These are phyloP conservation scores for Trachymyrmex septentrionalis DNA, from an alignment of 1,140 invertebrate species.

Conservation along the genomic window DNA sequence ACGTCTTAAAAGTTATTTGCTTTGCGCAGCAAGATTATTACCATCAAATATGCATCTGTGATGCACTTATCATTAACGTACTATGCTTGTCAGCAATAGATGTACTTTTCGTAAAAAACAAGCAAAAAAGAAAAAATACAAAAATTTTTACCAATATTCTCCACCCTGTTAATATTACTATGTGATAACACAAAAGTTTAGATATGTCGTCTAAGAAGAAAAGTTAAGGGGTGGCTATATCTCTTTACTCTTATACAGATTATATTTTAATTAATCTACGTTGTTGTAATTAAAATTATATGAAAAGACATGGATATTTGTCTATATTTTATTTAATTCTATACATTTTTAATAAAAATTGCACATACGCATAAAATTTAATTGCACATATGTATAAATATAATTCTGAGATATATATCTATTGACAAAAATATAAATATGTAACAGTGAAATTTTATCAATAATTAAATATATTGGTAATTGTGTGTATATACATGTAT, in stretches of 20 bases:
- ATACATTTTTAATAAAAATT: constrained; percentile 74
- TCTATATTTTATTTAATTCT: constrained; percentile 80
- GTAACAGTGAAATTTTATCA: not conserved
- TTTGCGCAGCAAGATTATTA: constrained; percentile 61
- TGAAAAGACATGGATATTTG: constrained; percentile 72
- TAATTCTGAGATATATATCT: constrained; percentile 4
- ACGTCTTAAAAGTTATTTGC: constrained; percentile 53
- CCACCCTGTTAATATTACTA: constrained; percentile 62
- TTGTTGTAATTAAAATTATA: constrained; percentile 78
- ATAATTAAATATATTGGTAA: not conserved
- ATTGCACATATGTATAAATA: constrained; percentile 19
- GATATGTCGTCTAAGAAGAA: constrained; percentile 53
- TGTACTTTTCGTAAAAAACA: constrained; percentile 60
- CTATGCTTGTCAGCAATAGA: constrained; percentile 65
- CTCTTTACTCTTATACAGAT: constrained; percentile 70
- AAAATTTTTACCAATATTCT: constrained; percentile 57
- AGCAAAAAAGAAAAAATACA: constrained; percentile 19
- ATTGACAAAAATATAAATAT: constrained; percentile 36
- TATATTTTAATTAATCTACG: constrained; percentile 77
- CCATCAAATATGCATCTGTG: constrained; percentile 59
- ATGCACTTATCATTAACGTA: constrained; percentile 50
- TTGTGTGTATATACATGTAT: not conserved
- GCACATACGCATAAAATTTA: constrained; percentile 36
- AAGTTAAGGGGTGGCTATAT: constrained; percentile 56
- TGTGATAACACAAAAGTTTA: constrained; percentile 66